A percentile compares a stretch with the other conserved stretches of the same genome.
Evolutionary conservation across 2,113 vertebrate genomes (phyloP).

Genomic region (Heterocephalus glaber): DNA sequence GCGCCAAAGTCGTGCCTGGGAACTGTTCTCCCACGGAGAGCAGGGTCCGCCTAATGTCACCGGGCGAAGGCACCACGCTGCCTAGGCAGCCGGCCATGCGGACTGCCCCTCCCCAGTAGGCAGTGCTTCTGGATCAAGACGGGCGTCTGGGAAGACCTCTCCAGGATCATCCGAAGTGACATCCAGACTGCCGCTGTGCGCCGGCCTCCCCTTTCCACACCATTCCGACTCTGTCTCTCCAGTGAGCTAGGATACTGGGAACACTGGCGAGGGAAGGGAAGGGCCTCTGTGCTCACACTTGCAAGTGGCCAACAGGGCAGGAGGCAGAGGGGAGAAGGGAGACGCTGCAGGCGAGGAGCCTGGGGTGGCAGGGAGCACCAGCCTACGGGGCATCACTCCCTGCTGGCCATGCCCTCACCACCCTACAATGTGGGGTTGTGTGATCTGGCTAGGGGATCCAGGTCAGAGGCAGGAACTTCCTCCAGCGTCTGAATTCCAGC

Average conservation of each 20-base stretch:
- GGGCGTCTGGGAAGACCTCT: background rate
- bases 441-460: background rate
- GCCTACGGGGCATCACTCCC: too few relatives aligned
- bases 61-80: background rate
- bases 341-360: background rate
- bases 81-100: too few relatives aligned
- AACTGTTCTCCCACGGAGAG: background rate
- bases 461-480: conserved; percentile 19
- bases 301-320: background rate
- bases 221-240: background rate
- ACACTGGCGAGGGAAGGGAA: background rate
- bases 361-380: too few relatives aligned
- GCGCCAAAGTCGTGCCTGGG: background rate
- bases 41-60: background rate
- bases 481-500: background rate
- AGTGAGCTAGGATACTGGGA: background rate
- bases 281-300: background rate
- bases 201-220: background rate
- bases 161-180: background rate
- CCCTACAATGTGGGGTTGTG: background rate
- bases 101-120: background rate
- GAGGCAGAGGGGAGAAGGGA: background rate
- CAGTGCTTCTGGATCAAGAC: background rate
- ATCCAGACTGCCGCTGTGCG: background rate
- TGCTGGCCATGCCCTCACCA: too few relatives aligned